Percentiles rank a stretch among this genome's conserved stretches.
Evolutionary conservation across 2,113 vertebrate genomes (phyloP).

Genomic region (Arothron firmamentum): DNA sequence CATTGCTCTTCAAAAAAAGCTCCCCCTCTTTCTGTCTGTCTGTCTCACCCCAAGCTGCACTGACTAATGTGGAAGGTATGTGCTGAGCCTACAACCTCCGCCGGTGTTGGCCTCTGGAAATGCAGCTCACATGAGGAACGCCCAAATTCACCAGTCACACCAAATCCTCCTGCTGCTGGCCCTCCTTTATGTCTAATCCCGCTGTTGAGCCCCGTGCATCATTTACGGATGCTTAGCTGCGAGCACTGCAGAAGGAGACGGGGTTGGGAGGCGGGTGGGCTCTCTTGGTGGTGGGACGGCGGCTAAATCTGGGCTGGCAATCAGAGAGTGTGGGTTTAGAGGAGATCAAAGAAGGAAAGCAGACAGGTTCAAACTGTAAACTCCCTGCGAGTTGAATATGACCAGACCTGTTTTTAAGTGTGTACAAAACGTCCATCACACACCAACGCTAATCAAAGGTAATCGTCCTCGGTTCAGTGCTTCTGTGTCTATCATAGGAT

Average conservation of each 20-base stretch:
- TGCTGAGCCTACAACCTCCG: slow-evolving; percentile 70
- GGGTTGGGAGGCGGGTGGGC: slow-evolving; percentile 13
- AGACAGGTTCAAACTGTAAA: slow-evolving; percentile 51
- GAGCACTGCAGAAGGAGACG: slow-evolving; percentile 47
- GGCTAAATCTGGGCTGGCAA: slow-evolving; percentile 47
- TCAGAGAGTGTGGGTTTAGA: slow-evolving; percentile 53
- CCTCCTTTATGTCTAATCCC: slow-evolving; percentile 57
- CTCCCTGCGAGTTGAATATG: too few species aligned
- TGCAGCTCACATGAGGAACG: slow-evolving; percentile 66
- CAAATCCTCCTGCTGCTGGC: slow-evolving; percentile 46
- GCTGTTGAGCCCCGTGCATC: slow-evolving; percentile 44
- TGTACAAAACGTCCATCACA: too few species aligned
- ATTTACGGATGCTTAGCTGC: slow-evolving; percentile 59
- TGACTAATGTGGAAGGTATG: slow-evolving; percentile 76
- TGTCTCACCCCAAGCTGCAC: slow-evolving; percentile 42
- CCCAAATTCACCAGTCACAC: slow-evolving; percentile 60
- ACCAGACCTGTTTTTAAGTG: too few species aligned
- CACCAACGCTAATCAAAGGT: too few species aligned
- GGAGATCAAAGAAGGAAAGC: slow-evolving; percentile 50
- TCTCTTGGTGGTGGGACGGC: slow-evolving; percentile 19
- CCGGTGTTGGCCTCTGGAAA: slow-evolving; percentile 66
- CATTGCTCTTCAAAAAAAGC: slow-evolving; percentile 29
- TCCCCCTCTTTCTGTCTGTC: slow-evolving; percentile 43
- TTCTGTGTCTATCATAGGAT: too few species aligned
- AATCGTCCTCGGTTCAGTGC: too few species aligned